A percentile compares a stretch with the other conserved stretches of the same genome.
phyloP scores from a whole-genome alignment of 2,797 vertebrate species.

The Sebastes iracundus region DNA sequence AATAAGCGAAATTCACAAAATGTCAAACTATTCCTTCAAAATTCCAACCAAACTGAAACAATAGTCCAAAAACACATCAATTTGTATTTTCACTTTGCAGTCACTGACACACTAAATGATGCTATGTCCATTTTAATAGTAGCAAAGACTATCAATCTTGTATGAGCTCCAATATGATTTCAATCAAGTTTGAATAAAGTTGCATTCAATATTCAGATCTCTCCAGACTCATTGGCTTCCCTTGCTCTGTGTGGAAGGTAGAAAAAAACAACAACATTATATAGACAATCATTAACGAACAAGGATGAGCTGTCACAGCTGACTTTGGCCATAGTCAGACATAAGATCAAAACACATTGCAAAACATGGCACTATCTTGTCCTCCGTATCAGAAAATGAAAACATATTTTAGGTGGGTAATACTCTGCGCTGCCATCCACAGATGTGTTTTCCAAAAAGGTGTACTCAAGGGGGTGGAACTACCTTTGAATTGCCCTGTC shows the following conservation, averaged over 20 bases:
- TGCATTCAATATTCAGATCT: constrained; percentile 4
- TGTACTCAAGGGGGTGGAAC: constrained; percentile 34
- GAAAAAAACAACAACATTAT: constrained; percentile 12
- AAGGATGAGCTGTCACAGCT: constrained; percentile 21
- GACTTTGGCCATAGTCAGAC: constrained; percentile 3
- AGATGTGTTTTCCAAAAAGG: constrained; percentile 43
- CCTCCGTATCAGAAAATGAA: constrained; percentile 14
- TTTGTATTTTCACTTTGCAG: background rate
- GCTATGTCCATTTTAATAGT: constrained; percentile 8
- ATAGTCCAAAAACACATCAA: too few relatives aligned
- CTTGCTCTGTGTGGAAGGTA: background rate
- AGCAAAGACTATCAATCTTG: constrained; percentile 28
- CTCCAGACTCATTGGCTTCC: background rate
- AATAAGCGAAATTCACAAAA: too few relatives aligned
- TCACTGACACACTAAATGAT: background rate
- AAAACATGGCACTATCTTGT: constrained; percentile 28
- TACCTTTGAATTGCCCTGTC: constrained; percentile 47
- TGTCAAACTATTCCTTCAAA: too few relatives aligned
- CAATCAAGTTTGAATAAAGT: constrained; percentile 12
- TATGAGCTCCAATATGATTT: constrained; percentile 30
- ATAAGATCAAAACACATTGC: constrained; percentile 17
- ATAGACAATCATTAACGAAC: constrained; percentile 25
- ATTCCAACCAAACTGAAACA: too few relatives aligned
- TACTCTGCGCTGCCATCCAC: background rate
- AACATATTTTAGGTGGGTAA: background rate